Evolutionary conservation across 2,888 invertebrate species (phyloP).

Genomic region (Oligia fasciuncula): DNA sequence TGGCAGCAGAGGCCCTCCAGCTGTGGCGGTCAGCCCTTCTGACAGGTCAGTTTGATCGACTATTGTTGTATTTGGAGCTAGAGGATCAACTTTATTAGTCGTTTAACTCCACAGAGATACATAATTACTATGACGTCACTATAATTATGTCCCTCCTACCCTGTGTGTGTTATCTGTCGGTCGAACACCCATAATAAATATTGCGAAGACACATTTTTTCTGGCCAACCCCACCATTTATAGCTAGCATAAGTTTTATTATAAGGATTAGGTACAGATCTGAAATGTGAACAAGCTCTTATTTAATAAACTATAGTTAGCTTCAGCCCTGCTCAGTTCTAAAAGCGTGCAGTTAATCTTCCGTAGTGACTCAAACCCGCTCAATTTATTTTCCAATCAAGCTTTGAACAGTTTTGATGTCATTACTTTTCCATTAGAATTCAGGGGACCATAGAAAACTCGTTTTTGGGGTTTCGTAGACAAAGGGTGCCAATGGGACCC

Average conservation of each 20-base stretch:
- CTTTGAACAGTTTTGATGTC: constrained; percentile 23
- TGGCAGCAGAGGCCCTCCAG: constrained; percentile 78
- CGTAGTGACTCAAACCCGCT: background rate
- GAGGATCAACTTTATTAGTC: background rate
- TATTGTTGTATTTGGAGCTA: background rate
- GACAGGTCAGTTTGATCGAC: constrained; percentile 78
- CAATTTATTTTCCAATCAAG: constrained; percentile 24
- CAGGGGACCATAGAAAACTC: constrained; percentile 27
- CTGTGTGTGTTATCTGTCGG: no score
- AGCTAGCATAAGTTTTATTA: background rate
- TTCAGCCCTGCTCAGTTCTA: background rate
- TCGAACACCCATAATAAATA: background rate
- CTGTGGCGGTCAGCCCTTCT: constrained; percentile 82
- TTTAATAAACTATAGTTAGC: background rate
- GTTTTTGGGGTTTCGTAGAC: constrained; percentile 3
- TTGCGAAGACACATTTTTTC: background rate
- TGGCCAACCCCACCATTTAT: background rate
- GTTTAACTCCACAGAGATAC: background rate
- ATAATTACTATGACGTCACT: no score
- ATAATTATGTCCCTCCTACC: no score
- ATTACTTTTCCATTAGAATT: constrained; percentile 44
- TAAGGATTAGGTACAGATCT: background rate
- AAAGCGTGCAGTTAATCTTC: background rate
- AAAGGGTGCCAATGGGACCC: background rate
- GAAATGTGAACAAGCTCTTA: background rate